Evolutionary conservation across 1,140 invertebrate species (phyloP), one percentile per base, ranked within the genome.

Genomic region (Pygmarrhopalites habei): DNA sequence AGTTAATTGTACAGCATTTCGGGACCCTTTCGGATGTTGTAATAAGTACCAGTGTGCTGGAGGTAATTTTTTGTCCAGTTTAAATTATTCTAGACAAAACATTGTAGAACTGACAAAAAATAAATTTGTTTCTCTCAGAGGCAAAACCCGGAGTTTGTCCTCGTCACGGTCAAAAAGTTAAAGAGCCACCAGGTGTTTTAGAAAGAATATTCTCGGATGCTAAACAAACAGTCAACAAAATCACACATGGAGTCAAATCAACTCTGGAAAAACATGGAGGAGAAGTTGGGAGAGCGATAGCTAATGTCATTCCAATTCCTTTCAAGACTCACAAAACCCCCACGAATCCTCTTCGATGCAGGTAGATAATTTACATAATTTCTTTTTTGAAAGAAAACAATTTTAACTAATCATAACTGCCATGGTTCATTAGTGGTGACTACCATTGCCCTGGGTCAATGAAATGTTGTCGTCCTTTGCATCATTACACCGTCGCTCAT

Each of bases 11-110:
- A 41, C 44, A 2, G 60, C 4, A 5, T 62, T 62, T 23, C 14
- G 30, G 12, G 58, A 60, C 26, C 58, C 58, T 21, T 60, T 14
- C 30, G 58, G 58, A 17, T 60, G 58, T 26, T 60, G 58, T 23
- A 51, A 51, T 25, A 52, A 32, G n/a, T 60, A 14, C 28, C 58
- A 60, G 26, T 60, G 58, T 25, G 2, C 2, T 12, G 58, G 29
- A 29, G 58, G 58, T 60, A n/a, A n/a, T n/a, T n/a, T n/a, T n/a
- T n/a, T n/a, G n/a, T n/a, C n/a, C n/a, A n/a, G n/a, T n/a, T n/a
- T n/a, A n/a, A n/a, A n/a, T n/a, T n/a, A n/a, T n/a, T n/a, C n/a
- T n/a, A n/a, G 17, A 23, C 7, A 41, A 43, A 21, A 21, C 30
- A 7, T 15, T 10, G 7, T 17, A 10, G 10, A 10, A 12, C 23